phyloP scores from a whole-genome alignment of 2,797 vertebrate genomes.

The Spea hammondii region DNA sequence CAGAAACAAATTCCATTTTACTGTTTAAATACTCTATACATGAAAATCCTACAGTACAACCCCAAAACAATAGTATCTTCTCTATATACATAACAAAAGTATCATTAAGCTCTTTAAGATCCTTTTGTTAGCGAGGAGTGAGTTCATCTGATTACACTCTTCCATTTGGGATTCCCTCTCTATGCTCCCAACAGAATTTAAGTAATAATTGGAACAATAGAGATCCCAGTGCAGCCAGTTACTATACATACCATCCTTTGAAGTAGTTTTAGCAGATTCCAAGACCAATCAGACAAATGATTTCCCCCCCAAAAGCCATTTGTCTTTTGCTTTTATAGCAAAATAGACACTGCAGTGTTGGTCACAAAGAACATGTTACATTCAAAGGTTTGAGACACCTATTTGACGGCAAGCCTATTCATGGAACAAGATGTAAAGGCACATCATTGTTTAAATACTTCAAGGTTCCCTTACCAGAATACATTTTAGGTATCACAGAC shows the following conservation, averaged over 20 bases:
- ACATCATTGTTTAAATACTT: too few species aligned
- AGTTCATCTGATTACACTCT: slow-evolving; percentile 35
- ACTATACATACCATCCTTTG: slow-evolving; percentile 26
- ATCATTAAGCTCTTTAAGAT: slow-evolving; percentile 28
- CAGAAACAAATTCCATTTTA: slow-evolving; percentile 42
- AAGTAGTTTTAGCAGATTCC: slow-evolving; percentile 18
- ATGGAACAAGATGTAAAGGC: too few species aligned
- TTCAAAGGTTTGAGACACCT: too few species aligned
- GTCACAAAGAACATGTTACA: too few species aligned
- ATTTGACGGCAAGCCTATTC: too few species aligned
- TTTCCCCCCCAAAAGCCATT: slow-evolving; percentile 1
- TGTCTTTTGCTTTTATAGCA: neutral
- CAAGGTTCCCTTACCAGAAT: too few species aligned
- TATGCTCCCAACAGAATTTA: slow-evolving; percentile 33
- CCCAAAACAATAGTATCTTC: slow-evolving; percentile 3
- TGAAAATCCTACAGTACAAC: slow-evolving; percentile 24
- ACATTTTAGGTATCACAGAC: too few species aligned
- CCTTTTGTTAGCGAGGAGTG: slow-evolving; percentile 33
- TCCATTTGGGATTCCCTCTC: slow-evolving; percentile 18
- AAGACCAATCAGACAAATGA: slow-evolving; percentile 10
- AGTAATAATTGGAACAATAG: slow-evolving; percentile 38
- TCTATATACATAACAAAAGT: slow-evolving; percentile 31
- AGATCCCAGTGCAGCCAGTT: slow-evolving; percentile 1
- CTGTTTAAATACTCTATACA: slow-evolving; percentile 35
- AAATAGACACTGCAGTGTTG: too few species aligned